A percentile compares a stretch with the other conserved stretches of the same genome.
Evolutionary conservation across 2,888 invertebrate species (phyloP).

Genomic region (Perizoma affinitatum): DNA sequence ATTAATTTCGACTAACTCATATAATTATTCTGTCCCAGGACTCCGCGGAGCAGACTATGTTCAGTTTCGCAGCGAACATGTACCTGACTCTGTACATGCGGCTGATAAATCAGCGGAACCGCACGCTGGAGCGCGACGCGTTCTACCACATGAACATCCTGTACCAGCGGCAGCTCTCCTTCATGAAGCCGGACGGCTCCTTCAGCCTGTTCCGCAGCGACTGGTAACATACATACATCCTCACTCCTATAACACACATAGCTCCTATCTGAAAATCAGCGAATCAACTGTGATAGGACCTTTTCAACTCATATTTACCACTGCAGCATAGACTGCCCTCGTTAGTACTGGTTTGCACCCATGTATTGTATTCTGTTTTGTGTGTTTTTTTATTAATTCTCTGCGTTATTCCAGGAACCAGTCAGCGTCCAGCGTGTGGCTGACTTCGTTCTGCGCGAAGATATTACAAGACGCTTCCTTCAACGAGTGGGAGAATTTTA

Average conservation of each 20-base stretch:
- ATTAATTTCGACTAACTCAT: too few species aligned
- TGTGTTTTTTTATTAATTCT: too few species aligned
- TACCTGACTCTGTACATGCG: conserved; percentile 96
- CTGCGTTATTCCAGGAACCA: conserved; percentile 86
- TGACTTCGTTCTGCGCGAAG: conserved; percentile 95
- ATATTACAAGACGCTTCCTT: conserved; percentile 96
- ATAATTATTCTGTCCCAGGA: too few species aligned
- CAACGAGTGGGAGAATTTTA: conserved; percentile 98
- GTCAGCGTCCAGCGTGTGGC: conserved; percentile 94
- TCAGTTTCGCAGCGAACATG: conserved; percentile 97
- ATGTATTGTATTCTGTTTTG: too few species aligned
- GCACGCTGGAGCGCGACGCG: conserved; percentile 90
- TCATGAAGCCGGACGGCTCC: conserved; percentile 95
- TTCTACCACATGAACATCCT: conserved; percentile 95
- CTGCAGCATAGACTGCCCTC: too few species aligned
- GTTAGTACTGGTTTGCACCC: too few species aligned
- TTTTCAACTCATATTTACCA: too few species aligned
- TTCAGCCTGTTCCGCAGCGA: conserved; percentile 96
- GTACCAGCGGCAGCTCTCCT: conserved; percentile 95
- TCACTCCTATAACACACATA: too few species aligned
- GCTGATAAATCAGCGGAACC: conserved; percentile 93
- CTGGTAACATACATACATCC: conserved; percentile 87
- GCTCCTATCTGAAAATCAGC: too few species aligned
- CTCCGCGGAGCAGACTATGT: conserved; percentile 97
- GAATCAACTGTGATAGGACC: too few species aligned